Evolutionary conservation across 2,888 invertebrate genomes (phyloP).

Genomic region (Sthenelais limicola): DNA sequence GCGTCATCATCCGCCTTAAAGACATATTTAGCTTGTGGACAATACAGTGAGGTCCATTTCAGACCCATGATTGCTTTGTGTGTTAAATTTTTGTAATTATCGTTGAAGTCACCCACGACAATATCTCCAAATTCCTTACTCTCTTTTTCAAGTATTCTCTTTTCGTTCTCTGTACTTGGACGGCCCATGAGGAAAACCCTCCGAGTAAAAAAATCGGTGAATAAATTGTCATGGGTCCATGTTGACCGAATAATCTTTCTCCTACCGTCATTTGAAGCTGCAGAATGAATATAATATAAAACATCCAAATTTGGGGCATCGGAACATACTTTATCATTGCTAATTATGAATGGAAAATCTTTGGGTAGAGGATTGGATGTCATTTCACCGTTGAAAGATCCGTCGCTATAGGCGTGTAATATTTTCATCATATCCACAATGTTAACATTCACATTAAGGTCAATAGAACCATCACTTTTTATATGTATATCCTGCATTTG

Average conservation of each 20-base stretch:
- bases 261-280: slow-evolving; percentile 50
- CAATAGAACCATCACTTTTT: slow-evolving; percentile 21
- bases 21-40: slow-evolving; percentile 53
- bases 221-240: slow-evolving; percentile 54
- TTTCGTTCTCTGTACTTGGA: slow-evolving; percentile 43
- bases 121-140: slow-evolving; percentile 52
- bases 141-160: slow-evolving; percentile 52
- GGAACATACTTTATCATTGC: slow-evolving; percentile 45
- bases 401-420: neutral
- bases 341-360: slow-evolving; percentile 23
- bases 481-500: slow-evolving; percentile 11
- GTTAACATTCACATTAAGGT: slow-evolving; percentile 10
- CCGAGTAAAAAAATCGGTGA: slow-evolving; percentile 41
- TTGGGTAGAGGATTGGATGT: slow-evolving; percentile 22
- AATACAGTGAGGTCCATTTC: slow-evolving; percentile 55
- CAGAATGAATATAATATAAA: slow-evolving; percentile 54
- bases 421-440: slow-evolving; percentile 10
- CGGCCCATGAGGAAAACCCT: slow-evolving; percentile 56
- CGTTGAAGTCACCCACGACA: slow-evolving; percentile 58
- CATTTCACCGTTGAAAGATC: slow-evolving; percentile 12
- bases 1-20: slow-evolving; percentile 59
- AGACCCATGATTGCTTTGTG: slow-evolving; percentile 58
- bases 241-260: slow-evolving; percentile 53
- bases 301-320: slow-evolving; percentile 37
- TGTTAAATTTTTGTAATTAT: slow-evolving; percentile 56